Evolutionary conservation across 2,888 invertebrate species (phyloP).

Genomic region (Platycheirus rosarum): DNA sequence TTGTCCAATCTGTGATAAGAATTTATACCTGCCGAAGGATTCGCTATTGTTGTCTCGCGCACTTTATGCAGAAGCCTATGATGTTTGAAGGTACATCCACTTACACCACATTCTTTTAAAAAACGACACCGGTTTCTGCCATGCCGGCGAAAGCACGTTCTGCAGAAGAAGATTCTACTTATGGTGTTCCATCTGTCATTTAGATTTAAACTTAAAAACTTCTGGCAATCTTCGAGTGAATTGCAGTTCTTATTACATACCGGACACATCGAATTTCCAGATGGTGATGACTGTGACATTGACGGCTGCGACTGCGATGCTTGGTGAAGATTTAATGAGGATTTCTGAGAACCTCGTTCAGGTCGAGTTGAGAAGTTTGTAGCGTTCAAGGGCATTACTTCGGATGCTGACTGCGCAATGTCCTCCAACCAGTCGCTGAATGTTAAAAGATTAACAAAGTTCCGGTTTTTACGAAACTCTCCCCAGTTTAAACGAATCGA

Average conservation of each 20-base stretch:
- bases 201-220: constrained; percentile 10
- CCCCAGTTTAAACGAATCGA: not conserved
- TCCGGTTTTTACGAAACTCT: not conserved
- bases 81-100: constrained; percentile 8
- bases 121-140: constrained; percentile 5
- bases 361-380: not conserved
- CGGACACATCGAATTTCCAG: not conserved
- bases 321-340: not conserved
- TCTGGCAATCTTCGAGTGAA: constrained; percentile 5
- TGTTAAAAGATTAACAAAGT: not conserved
- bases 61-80: not conserved
- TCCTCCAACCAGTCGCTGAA: constrained; percentile 10
- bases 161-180: not conserved
- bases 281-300: not conserved
- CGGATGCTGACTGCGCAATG: not conserved
- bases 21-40: not conserved
- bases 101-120: not conserved
- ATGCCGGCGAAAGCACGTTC: not conserved
- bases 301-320: not conserved
- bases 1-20: not conserved
- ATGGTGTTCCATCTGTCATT: constrained; percentile 18
- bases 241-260: not conserved
- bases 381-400: not conserved
- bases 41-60: not conserved
- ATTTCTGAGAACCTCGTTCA: not conserved